Evolutionary conservation across 2,888 invertebrate genomes (phyloP).

Genomic region (Acrobasis suavella): DNA sequence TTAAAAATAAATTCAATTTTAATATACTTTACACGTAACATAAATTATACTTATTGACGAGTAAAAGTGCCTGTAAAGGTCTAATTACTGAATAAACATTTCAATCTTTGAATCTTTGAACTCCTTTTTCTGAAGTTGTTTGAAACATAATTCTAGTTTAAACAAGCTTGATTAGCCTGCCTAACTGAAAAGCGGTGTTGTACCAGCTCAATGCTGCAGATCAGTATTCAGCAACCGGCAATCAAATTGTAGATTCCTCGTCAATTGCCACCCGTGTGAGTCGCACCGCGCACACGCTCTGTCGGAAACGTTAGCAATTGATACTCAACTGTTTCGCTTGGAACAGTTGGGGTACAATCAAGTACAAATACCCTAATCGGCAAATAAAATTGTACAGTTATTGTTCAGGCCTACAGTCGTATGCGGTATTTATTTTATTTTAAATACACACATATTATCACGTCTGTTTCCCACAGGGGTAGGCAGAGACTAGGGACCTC

Average conservation of each 20-base stretch:
- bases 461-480: too few relatives aligned
- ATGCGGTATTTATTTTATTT: too few relatives aligned
- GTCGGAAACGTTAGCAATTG: conserved; percentile 59
- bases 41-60: too few relatives aligned
- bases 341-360: conserved; percentile 13
- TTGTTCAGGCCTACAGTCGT: too few relatives aligned
- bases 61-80: too few relatives aligned
- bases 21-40: too few relatives aligned
- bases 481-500: too few relatives aligned
- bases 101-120: too few relatives aligned
- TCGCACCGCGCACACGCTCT: conserved; percentile 22
- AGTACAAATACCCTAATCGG: conserved; percentile 16
- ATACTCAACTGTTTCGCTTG: conserved; percentile 40
- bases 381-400: too few relatives aligned
- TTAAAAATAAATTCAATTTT: too few relatives aligned
- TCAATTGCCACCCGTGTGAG: conserved; percentile 9
- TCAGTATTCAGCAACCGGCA: neutral
- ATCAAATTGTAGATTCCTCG: conserved; percentile 2
- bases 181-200: conserved; percentile 8
- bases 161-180: neutral
- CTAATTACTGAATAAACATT: too few relatives aligned
- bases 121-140: neutral
- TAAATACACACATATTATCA: too few relatives aligned
- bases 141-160: neutral
- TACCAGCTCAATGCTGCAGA: neutral